Conservation (phyloP, 2,888 invertebrate genomes). For the Yponomeuta evonymella region DNA sequence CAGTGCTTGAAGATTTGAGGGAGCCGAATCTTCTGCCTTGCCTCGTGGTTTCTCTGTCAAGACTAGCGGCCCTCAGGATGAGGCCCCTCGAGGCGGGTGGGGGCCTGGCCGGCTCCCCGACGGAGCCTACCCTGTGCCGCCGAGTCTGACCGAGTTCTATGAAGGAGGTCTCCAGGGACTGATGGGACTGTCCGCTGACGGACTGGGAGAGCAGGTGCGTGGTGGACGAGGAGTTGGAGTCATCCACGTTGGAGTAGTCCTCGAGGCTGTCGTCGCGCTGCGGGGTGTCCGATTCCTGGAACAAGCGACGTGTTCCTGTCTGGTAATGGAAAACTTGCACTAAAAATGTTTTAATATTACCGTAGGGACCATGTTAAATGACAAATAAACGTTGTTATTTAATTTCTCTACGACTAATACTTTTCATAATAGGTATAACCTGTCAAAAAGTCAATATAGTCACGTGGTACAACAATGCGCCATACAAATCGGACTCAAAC, state of each 20-base stretch:
- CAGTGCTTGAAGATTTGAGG: conserved; percentile 59
- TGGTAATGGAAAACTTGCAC: no score
- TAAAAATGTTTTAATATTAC: no score
- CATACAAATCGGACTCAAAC: no score
- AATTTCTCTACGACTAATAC: no score
- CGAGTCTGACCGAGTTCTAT: conserved; percentile 41
- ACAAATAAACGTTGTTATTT: no score
- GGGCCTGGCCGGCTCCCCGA: conserved; percentile 49
- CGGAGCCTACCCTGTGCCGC: conserved; percentile 46
- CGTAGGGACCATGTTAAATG: no score
- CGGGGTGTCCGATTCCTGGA: conserved; percentile 61
- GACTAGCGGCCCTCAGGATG: conserved; percentile 64
- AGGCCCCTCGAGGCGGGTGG: conserved; percentile 43
- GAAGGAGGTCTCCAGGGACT: conserved; percentile 59
- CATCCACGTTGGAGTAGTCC: conserved; percentile 60
- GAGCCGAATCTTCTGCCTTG: conserved; percentile 51
- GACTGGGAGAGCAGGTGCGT: conserved; percentile 63
- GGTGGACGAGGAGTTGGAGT: conserved; percentile 61
- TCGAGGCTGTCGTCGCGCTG: conserved; percentile 65
- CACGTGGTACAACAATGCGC: no score
- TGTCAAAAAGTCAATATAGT: no score
- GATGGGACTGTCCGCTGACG: conserved; percentile 44
- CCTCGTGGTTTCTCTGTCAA: conserved; percentile 53
- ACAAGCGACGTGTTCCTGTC: not conserved
- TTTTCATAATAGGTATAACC: no score